Conservation (phyloP, 2,888 invertebrate species). For the Miltochrista miniata region DNA sequence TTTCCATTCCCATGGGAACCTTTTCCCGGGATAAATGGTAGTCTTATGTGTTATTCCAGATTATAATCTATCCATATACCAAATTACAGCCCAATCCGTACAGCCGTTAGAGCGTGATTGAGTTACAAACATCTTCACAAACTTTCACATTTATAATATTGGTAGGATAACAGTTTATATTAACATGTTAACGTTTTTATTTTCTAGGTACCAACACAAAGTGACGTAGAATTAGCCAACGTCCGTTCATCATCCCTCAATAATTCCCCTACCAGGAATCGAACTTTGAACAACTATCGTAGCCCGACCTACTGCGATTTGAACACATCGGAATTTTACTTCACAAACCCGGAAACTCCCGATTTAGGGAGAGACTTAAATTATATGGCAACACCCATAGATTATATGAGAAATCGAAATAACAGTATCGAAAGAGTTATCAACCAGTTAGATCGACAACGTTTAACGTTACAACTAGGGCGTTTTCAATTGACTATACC, state of each 20-base stretch:
- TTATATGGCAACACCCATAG: constrained; percentile 57
- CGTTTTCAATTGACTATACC: constrained; percentile 68
- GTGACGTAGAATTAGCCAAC: constrained; percentile 66
- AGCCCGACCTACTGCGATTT: constrained; percentile 61
- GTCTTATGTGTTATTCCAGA: too few species aligned
- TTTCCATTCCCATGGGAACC: too few species aligned
- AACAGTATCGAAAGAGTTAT: constrained; percentile 58
- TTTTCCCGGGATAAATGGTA: too few species aligned
- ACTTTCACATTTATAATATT: too few species aligned
- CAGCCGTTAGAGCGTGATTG: too few species aligned
- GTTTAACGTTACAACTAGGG: constrained; percentile 68
- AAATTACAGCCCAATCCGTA: too few species aligned
- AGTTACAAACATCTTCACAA: too few species aligned
- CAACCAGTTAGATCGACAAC: constrained; percentile 48
- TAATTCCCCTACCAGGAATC: constrained; percentile 45
- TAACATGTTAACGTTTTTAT: background rate
- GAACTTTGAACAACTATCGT: constrained; percentile 47
- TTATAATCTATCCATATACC: too few species aligned
- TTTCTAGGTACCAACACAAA: constrained; percentile 64
- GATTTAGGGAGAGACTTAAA: constrained; percentile 54
- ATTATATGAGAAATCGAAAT: constrained; percentile 47
- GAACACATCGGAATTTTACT: constrained; percentile 47
- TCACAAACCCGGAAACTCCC: constrained; percentile 49
- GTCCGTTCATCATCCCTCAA: constrained; percentile 48
- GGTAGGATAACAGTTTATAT: background rate